These are phyloP conservation scores for Cassiopea xamachana DNA, from an alignment of 30 jellyfish, hydroid and myxozoan genomes.

Conservation along the genomic window DNA sequence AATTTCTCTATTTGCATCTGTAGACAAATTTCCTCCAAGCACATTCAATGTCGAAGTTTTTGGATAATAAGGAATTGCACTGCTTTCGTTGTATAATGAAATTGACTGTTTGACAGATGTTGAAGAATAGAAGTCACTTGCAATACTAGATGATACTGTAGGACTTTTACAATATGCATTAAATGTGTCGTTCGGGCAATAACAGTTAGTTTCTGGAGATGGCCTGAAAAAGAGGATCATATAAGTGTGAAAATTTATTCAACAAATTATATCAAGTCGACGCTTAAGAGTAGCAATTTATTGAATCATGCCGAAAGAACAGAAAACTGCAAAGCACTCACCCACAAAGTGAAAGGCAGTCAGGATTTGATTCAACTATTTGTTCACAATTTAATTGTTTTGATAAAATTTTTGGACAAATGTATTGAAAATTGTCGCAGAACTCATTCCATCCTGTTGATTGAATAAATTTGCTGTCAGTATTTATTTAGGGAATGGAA, in stretches of 20 bases:
- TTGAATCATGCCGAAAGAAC: too few species aligned
- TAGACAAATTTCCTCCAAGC: too few species aligned
- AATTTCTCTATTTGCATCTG: too few species aligned
- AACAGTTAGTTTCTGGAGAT: slow-evolving; percentile 33
- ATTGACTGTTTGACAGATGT: not conserved
- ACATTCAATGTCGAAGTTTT: too few species aligned
- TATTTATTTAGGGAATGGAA: too few species aligned
- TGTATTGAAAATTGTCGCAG: slow-evolving; percentile 47
- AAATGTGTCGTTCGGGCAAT: slow-evolving; percentile 21
- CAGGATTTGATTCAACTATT: not conserved
- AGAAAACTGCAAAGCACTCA: not conserved
- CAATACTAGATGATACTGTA: not conserved
- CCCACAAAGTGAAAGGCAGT: slow-evolving; percentile 50
- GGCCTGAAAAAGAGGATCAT: slow-evolving; percentile 10
- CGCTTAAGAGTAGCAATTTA: too few species aligned
- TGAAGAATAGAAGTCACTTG: not conserved
- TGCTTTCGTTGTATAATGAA: not conserved
- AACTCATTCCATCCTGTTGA: slow-evolving; percentile 34
- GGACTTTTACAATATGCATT: slow-evolving; percentile 13
- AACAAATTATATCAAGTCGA: too few species aligned
- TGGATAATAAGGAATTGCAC: too few species aligned
- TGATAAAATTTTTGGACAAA: slow-evolving; percentile 51
- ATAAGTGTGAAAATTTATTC: too few species aligned
- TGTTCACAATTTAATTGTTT: slow-evolving; percentile 15
- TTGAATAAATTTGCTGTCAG: not conserved